Conservation (phyloP, 2,888 invertebrate genomes). For the Netelia inedita region DNA sequence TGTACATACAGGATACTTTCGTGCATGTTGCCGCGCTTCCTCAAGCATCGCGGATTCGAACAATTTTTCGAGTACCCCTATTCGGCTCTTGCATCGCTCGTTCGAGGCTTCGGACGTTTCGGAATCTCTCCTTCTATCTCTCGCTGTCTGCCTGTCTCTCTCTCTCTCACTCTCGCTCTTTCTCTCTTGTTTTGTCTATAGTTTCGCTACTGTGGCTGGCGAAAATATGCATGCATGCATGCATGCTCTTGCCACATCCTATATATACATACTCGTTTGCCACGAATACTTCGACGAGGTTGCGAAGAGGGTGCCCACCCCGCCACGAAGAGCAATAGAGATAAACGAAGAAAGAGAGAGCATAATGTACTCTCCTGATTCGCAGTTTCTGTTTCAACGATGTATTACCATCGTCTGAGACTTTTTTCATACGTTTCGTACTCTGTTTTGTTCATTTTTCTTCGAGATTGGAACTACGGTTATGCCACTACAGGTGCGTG, state of each 20-base stretch:
- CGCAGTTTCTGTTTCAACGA: constrained; percentile 31
- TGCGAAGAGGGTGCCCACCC: constrained; percentile 21
- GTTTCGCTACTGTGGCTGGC: constrained; percentile 13
- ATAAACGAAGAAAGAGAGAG: neutral
- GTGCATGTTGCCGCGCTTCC: constrained; percentile 54
- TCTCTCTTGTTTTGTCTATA: constrained; percentile 9
- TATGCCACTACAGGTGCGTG: neutral
- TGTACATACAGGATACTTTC: constrained; percentile 74
- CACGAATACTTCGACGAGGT: constrained; percentile 43
- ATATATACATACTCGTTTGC: neutral
- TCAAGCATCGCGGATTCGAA: constrained; percentile 53
- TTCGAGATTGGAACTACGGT: constrained; percentile 14
- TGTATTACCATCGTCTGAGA: constrained; percentile 25
- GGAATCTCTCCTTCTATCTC: constrained; percentile 8
- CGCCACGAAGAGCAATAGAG: too few relatives aligned
- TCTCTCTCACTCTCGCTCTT: constrained; percentile 4
- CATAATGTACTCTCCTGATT: neutral
- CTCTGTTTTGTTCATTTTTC: neutral
- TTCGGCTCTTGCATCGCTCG: constrained; percentile 40
- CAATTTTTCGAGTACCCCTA: constrained; percentile 70
- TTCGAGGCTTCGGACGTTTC: constrained; percentile 66
- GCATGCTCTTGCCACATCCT: constrained; percentile 15
- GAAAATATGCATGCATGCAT: constrained; percentile 44
- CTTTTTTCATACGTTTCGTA: constrained; percentile 20
- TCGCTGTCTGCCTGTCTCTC: constrained; percentile 9